Percentiles rank a stretch among this genome's conserved stretches.
Conservation (phyloP, 2,888 invertebrate genomes). For the Coenonympha arcania region DNA sequence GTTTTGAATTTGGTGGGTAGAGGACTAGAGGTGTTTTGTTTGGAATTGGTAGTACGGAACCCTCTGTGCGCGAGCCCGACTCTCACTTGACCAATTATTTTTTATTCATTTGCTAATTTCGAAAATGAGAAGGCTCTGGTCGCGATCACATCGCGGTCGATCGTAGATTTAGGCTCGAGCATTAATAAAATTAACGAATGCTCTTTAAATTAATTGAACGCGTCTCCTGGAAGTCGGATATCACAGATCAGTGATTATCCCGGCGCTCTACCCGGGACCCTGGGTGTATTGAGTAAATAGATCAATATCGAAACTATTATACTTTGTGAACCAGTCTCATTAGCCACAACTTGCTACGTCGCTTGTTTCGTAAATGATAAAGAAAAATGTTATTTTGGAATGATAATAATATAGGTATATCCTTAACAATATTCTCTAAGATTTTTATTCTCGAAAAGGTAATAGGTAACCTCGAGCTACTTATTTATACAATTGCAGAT, state of each 20-base stretch:
- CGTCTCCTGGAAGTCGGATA: slow-evolving; percentile 56
- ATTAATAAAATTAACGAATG: slow-evolving; percentile 74
- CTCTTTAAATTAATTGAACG: slow-evolving; percentile 68
- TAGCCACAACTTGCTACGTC: background rate
- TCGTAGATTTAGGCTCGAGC: slow-evolving; percentile 67
- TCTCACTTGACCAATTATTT: too few species aligned
- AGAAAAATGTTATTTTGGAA: too few species aligned
- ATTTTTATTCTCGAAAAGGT: too few species aligned
- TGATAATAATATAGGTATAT: too few species aligned
- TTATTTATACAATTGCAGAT: too few species aligned
- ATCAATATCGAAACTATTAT: slow-evolving; percentile 18
- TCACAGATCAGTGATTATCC: slow-evolving; percentile 53
- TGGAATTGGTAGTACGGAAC: too few species aligned
- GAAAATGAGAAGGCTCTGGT: slow-evolving; percentile 67
- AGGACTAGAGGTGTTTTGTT: too few species aligned
- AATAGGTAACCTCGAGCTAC: too few species aligned
- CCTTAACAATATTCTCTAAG: too few species aligned
- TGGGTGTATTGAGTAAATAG: slow-evolving; percentile 26
- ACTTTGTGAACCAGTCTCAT: slow-evolving; percentile 10
- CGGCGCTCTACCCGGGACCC: slow-evolving; percentile 36
- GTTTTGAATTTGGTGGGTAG: too few species aligned
- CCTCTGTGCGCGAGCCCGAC: too few species aligned
- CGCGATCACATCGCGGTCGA: slow-evolving; percentile 61
- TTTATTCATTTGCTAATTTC: slow-evolving; percentile 73
- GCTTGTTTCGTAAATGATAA: background rate